Percentiles rank a stretch among this genome's conserved stretches.
These are phyloP conservation scores for Forficula auricularia DNA, from an alignment of 1,140 invertebrate genomes.

Conservation along the genomic window DNA sequence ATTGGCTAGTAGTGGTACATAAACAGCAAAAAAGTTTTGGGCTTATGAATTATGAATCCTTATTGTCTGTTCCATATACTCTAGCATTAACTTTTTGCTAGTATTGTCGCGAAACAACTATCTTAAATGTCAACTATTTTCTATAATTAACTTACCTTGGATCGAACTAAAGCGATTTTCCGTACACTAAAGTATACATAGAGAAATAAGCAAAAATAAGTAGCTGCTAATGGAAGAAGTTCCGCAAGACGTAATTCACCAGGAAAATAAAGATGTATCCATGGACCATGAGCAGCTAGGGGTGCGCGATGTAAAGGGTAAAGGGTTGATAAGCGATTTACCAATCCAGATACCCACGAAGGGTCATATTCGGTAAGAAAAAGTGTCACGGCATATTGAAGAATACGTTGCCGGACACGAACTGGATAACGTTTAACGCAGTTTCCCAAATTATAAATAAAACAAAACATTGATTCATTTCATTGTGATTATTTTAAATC, in stretches of 20 bases:
- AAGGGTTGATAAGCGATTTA: slow-evolving; percentile 42
- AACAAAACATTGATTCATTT: no score
- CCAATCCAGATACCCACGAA: slow-evolving; percentile 47
- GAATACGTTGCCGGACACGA: slow-evolving; percentile 56
- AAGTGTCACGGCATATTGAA: slow-evolving; percentile 81
- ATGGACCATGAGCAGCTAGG: slow-evolving; percentile 19
- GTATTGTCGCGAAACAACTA: no score
- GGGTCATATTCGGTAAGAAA: slow-evolving; percentile 64
- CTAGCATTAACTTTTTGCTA: no score
- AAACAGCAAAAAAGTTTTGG: no score
- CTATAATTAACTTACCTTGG: no score
- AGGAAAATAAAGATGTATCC: slow-evolving; percentile 63
- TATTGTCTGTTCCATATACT: no score
- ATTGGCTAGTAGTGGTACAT: no score
- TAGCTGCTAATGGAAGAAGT: slow-evolving; percentile 63
- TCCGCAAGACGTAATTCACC: slow-evolving; percentile 74
- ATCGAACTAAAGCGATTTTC: slow-evolving; percentile 85
- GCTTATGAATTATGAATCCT: no score
- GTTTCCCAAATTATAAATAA: slow-evolving; percentile 41
- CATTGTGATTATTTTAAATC: no score
- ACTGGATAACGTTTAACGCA: slow-evolving; percentile 73
- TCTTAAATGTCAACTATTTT: no score
- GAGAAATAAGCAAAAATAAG: slow-evolving; percentile 70
- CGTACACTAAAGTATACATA: slow-evolving; percentile 90
- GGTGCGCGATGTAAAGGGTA: slow-evolving; percentile 49